Evolutionary conservation across 1,140 invertebrate species (phyloP).

Genomic region (Pygmarrhopalites habei): DNA sequence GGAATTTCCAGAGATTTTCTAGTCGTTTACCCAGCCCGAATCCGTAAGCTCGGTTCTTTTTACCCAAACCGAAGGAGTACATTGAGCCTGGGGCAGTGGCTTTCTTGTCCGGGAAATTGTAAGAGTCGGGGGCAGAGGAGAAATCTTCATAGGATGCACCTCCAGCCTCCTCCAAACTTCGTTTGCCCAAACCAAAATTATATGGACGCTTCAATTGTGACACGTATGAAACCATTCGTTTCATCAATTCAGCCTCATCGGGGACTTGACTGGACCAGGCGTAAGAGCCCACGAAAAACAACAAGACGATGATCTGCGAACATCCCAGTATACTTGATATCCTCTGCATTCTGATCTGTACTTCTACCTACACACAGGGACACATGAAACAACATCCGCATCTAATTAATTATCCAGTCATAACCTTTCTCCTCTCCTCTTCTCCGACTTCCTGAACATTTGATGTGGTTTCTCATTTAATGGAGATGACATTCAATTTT

Average conservation of each 20-base stretch:
- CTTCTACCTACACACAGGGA: not conserved
- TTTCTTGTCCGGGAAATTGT: slow-evolving; percentile 23
- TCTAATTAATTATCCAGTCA: too few species aligned
- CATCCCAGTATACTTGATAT: slow-evolving; percentile 17
- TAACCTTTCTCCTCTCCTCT: too few species aligned
- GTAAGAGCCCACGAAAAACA: slow-evolving; percentile 15
- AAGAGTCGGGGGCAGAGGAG: slow-evolving; percentile 13
- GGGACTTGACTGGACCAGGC: slow-evolving; percentile 20
- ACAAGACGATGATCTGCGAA: slow-evolving; percentile 27
- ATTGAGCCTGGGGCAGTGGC: slow-evolving; percentile 19
- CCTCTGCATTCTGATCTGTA: slow-evolving; percentile 24
- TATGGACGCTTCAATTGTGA: slow-evolving; percentile 26
- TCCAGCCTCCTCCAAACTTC: slow-evolving; percentile 22
- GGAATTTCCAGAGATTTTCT: slow-evolving; percentile 23
- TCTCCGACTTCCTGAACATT: too few species aligned
- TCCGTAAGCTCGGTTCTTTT: slow-evolving; percentile 34
- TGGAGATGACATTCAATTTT: too few species aligned
- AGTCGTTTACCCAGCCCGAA: slow-evolving; percentile 38
- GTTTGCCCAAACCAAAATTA: slow-evolving; percentile 35
- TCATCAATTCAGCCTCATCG: slow-evolving; percentile 29
- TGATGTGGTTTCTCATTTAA: too few species aligned
- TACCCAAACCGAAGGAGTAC: slow-evolving; percentile 38
- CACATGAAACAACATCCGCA: too few species aligned
- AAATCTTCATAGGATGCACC: slow-evolving; percentile 26
- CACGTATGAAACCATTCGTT: slow-evolving; percentile 20